Base-by-base conservation (phyloP, 1,140 invertebrate genomes). In the Trachymyrmex cornetzi region DNA sequence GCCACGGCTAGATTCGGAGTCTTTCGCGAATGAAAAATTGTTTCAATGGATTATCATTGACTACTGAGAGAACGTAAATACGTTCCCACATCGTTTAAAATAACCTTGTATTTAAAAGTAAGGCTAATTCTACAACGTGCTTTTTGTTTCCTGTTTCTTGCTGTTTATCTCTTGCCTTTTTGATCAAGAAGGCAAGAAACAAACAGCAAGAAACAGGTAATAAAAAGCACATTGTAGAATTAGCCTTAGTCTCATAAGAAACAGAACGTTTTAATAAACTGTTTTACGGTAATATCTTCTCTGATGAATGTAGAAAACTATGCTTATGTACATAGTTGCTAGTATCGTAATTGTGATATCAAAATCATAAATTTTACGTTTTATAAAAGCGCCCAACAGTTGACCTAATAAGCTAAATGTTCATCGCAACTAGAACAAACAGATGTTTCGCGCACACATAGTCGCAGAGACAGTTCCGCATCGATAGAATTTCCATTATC, bases 11-110 rank as follows among this genome's bases (percentile, higher is more conserved):
- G 44, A 48, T 38, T 30, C 24, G 77, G 53, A 84, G 19, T 74
- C 80, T 53, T 61, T 86, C 57, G 69, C 71, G 44, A 53, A 64
- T 59, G 27, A 84, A 59, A 84, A 90, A 82, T 87, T 84, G 16
- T 77, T 84, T 80, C 79, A 79, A 5, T 59, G 67, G 38, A 24
- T 90, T 82, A 85, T 89, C 71, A 50, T 34, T 34, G 30, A 34
- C 0, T 34, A 34, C 12, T 59, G 27, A 22, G 14, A 44, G 30
- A 84, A 57, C 16, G 19, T n/a, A 34, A 34, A 34, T 34, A 19
- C 11, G 3, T 64, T 48, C 0, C 3, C 24, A 9, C 19, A 63
- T 63, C 38, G 6, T 77, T 44, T 44, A 12, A 44, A 38, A 22
- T 19, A 55, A 61, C 19, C 38, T 19, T 27, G 14, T 30, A 27